phyloP scores from a whole-genome alignment of 2,888 invertebrate species.

The Erebia epiphron region DNA sequence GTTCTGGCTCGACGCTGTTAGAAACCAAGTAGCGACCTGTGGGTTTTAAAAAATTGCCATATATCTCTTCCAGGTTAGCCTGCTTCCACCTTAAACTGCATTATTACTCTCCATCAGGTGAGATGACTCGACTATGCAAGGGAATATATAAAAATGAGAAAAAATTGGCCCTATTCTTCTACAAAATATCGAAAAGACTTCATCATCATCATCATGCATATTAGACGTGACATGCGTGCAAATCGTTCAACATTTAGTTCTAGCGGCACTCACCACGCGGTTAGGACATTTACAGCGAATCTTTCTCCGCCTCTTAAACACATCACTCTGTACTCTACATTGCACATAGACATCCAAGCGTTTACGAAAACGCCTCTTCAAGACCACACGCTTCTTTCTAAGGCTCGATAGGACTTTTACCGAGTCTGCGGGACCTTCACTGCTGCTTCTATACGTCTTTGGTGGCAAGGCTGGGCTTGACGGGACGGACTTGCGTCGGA shows the following conservation, averaged over 20 bases:
- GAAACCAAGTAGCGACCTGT: too few relatives aligned
- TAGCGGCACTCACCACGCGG: slow-evolving; percentile 81
- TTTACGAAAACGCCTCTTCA: slow-evolving; percentile 70
- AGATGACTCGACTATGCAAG: too few relatives aligned
- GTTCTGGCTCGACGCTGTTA: too few relatives aligned
- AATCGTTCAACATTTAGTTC: slow-evolving; percentile 9
- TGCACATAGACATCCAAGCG: slow-evolving; percentile 77
- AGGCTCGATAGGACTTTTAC: slow-evolving; percentile 66
- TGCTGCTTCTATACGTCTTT: slow-evolving; percentile 76
- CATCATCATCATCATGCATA: slow-evolving; percentile 53
- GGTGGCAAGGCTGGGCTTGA: slow-evolving; percentile 85
- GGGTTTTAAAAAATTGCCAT: too few relatives aligned
- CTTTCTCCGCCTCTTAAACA: slow-evolving; percentile 58
- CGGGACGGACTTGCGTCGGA: slow-evolving; percentile 86
- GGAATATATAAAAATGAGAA: too few relatives aligned
- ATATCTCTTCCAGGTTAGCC: too few relatives aligned
- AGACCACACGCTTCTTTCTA: slow-evolving; percentile 63
- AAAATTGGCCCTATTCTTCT: too few relatives aligned
- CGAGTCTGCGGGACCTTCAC: slow-evolving; percentile 76
- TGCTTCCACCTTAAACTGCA: too few relatives aligned
- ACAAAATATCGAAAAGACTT: too few relatives aligned
- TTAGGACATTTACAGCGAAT: slow-evolving; percentile 68
- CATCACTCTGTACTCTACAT: slow-evolving; percentile 65
- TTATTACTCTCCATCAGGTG: too few relatives aligned
- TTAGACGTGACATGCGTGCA: slow-evolving; percentile 58